A percentile compares a stretch with the other conserved stretches of the same genome.
These are phyloP conservation scores for Peromyscus leucopus DNA, from an alignment of 2,113 vertebrate genomes.

Conservation along the genomic window DNA sequence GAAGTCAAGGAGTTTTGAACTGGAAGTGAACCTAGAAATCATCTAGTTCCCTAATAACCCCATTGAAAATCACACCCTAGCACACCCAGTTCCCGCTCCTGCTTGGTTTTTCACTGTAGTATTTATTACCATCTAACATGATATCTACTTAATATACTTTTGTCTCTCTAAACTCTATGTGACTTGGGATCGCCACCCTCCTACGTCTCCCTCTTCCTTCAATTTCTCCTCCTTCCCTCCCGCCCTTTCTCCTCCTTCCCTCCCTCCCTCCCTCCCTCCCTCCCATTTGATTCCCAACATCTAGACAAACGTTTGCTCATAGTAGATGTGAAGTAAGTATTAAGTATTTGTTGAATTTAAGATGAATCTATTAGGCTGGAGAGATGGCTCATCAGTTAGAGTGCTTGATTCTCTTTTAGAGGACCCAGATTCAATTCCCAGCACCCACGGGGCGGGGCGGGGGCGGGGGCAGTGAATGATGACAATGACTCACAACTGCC, in stretches of 20 bases:
- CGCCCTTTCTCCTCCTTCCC: rapidly evolving
- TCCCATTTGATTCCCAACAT: neutral
- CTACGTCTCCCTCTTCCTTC: neutral
- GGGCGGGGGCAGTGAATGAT: too few relatives aligned
- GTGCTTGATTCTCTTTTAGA: neutral
- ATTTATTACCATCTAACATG: slow-evolving; percentile 31
- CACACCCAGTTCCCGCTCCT: neutral
- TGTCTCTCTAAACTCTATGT: neutral
- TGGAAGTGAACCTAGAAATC: slow-evolving; percentile 68
- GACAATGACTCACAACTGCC: neutral
- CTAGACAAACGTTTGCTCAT: neutral
- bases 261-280: neutral
- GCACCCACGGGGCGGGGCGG: rapidly evolving
- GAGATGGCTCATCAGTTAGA: neutral
- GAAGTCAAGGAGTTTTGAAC: slow-evolving; percentile 58
- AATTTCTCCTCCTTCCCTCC: neutral
- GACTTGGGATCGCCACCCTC: neutral
- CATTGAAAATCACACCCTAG: slow-evolving; percentile 14
- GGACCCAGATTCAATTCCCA: neutral
- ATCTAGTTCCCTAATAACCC: slow-evolving; percentile 13
- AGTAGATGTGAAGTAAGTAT: neutral
- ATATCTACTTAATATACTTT: neutral
- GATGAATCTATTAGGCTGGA: neutral
- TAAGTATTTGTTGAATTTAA: slow-evolving; percentile 16
- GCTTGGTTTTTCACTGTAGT: slow-evolving; percentile 23